Evolutionary conservation across 2,888 invertebrate genomes (phyloP), one percentile per base, ranked within the genome.

Genomic region (Abrostola tripartita): DNA sequence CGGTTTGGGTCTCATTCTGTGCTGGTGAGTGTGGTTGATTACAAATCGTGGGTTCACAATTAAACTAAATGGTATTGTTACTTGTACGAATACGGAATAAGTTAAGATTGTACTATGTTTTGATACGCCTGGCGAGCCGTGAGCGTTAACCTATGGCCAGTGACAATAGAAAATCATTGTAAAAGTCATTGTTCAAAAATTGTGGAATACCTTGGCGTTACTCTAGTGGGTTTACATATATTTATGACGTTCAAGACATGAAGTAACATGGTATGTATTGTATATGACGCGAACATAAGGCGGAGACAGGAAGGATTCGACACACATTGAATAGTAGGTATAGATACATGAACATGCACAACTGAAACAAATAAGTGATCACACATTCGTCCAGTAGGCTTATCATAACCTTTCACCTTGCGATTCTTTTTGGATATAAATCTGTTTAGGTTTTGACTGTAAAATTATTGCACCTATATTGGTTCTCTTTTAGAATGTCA

Each of bases 51-150:
- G 36, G 64, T 58, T 52, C 42, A 61, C 51, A 64, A 67, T 64
- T 71, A 58, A 68, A 72, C 66, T 74, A 72, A 62, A 24, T 54
- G 53, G 63, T 73, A 57, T 58, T 37, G 55, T 61, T 69, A 67
- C 67, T 80, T 78, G 72, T 78, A 79, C 66, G 61, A 65, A 60
- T 59, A 52, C 38, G 63, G 69, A 69, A 71, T 75, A 75, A 71
- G 67, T 73, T 72, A 70, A 67, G 37, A 81, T 80, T 79, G 79
- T 80, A 79, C 79, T 79, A 78, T 80, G 55, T 65, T 66, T 68
- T 64, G 65, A 66, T 74, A 71, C 67, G 64, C 61, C 51, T 47
- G 40, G 40, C 24, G 37, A 8, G 8, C 12, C 24, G 24, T 24
- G 24, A 24, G 24, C 24, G 24, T 24, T 24, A 47, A 47, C 44